These are phyloP conservation scores for Apostichopus parvimensis DNA, from an alignment of 35 echinoderm and acorn worm genomes.

Conservation along the genomic window DNA sequence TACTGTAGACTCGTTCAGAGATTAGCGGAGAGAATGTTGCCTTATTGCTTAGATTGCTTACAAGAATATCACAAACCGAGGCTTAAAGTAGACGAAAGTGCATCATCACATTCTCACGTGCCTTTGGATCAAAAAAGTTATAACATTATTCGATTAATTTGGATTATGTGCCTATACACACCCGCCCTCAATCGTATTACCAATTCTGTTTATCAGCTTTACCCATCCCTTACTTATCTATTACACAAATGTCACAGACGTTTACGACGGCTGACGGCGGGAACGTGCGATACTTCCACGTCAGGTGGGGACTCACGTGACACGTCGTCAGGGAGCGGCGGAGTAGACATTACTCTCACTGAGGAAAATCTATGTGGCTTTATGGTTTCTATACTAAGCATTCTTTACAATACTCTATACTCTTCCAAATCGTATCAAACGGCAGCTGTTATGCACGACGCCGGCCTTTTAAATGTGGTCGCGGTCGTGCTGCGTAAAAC, in stretches of 20 bases:
- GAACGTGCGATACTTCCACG: slow-evolving; percentile 58
- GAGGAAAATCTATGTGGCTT: slow-evolving; percentile 72
- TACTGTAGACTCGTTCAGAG: slow-evolving; percentile 82
- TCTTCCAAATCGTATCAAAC: slow-evolving; percentile 61
- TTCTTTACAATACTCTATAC: slow-evolving; percentile 81
- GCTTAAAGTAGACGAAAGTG: slow-evolving; percentile 23
- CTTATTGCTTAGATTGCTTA: slow-evolving; percentile 78
- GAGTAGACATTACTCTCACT: slow-evolving; percentile 18
- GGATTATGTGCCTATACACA: slow-evolving; percentile 82
- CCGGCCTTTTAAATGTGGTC: slow-evolving; percentile 65
- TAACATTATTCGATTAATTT: slow-evolving; percentile 81
- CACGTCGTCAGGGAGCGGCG: slow-evolving; percentile 19
- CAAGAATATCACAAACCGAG: slow-evolving; percentile 51
- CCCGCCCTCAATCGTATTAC: slow-evolving; percentile 75
- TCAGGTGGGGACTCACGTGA: slow-evolving; percentile 58
- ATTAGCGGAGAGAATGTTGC: slow-evolving; percentile 70
- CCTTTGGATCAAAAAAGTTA: slow-evolving; percentile 82
- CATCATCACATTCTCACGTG: slow-evolving; percentile 53
- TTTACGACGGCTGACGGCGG: slow-evolving; percentile 52
- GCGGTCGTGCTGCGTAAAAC: slow-evolving; percentile 73
- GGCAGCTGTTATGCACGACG: slow-evolving; percentile 60
- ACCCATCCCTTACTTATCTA: slow-evolving; percentile 67
- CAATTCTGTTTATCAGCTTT: slow-evolving; percentile 52
- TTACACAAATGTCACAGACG: slow-evolving; percentile 67
- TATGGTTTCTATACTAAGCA: slow-evolving; percentile 71